A percentile compares a stretch with the other conserved stretches of the same genome.
Conservation (phyloP, 2,113 vertebrate species). For the Naja naja region DNA sequence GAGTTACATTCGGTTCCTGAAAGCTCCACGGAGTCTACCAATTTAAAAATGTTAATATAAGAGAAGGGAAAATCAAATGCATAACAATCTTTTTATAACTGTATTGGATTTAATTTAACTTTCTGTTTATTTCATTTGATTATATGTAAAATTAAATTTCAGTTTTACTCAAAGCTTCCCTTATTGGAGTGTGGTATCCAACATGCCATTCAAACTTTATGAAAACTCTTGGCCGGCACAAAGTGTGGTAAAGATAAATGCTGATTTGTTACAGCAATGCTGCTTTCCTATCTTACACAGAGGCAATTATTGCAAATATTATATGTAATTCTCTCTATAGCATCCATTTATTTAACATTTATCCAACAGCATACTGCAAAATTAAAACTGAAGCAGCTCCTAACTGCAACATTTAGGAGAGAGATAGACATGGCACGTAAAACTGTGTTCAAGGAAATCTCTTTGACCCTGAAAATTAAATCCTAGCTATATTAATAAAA, state of each 20-base stretch:
- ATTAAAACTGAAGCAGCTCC: neutral
- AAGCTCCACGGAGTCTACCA: neutral
- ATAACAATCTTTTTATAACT: neutral
- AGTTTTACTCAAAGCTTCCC: neutral
- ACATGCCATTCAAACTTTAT: neutral
- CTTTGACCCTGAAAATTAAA: neutral
- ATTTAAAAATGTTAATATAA: neutral
- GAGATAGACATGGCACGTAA: neutral
- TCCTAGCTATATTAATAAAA: neutral
- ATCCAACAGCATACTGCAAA: neutral
- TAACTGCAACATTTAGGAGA: neutral
- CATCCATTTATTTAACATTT: neutral
- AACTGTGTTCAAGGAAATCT: neutral
- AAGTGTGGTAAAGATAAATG: neutral
- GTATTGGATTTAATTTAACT: neutral
- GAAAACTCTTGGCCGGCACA: neutral
- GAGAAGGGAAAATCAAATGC: neutral
- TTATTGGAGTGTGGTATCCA: neutral
- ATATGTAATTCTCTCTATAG: neutral
- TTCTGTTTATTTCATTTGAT: neutral
- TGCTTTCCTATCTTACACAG: neutral
- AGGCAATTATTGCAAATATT: neutral
- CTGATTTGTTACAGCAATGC: neutral
- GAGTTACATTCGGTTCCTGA: neutral
- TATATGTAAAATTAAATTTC: neutral